phyloP scores from a whole-genome alignment of 2,797 vertebrate genomes.

The Poeciliopsis gracilis region DNA sequence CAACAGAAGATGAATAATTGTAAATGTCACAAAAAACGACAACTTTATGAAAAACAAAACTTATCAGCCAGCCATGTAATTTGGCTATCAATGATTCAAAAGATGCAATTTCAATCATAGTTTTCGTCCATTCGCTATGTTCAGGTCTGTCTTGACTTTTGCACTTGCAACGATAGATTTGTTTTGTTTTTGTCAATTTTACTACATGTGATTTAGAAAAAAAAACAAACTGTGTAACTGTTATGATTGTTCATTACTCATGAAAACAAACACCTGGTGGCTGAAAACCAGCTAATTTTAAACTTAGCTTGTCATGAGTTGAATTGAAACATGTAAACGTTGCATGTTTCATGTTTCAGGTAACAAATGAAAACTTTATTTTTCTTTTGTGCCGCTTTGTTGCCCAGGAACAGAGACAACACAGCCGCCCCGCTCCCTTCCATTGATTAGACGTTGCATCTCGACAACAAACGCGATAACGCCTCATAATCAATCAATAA shows the following conservation, averaged over 20 bases:
- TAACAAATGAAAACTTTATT: slow-evolving; percentile 12
- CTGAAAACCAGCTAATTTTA: not conserved
- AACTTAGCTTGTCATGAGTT: not conserved
- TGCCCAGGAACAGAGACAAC: slow-evolving; percentile 23
- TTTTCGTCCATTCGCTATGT: no score
- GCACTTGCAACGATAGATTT: no score
- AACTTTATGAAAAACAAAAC: no score
- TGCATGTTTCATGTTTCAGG: no score
- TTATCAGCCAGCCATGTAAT: no score
- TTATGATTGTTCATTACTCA: not conserved
- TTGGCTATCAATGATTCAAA: no score
- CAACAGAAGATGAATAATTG: no score
- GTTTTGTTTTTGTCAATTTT: not conserved
- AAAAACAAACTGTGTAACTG: not conserved
- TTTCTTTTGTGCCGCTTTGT: not conserved
- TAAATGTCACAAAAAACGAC: no score
- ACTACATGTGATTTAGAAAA: not conserved
- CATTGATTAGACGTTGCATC: slow-evolving; percentile 61
- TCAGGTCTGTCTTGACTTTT: no score
- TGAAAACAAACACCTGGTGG: not conserved
- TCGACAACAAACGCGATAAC: slow-evolving; percentile 49
- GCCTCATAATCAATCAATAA: slow-evolving; percentile 17
- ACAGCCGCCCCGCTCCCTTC: slow-evolving; percentile 14
- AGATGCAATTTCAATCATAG: no score
- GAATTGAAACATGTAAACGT: not conserved